Evolutionary conservation across 2,797 vertebrate genomes (phyloP), one percentile per base, ranked within the genome.

Genomic region (Fundulus diaphanus): DNA sequence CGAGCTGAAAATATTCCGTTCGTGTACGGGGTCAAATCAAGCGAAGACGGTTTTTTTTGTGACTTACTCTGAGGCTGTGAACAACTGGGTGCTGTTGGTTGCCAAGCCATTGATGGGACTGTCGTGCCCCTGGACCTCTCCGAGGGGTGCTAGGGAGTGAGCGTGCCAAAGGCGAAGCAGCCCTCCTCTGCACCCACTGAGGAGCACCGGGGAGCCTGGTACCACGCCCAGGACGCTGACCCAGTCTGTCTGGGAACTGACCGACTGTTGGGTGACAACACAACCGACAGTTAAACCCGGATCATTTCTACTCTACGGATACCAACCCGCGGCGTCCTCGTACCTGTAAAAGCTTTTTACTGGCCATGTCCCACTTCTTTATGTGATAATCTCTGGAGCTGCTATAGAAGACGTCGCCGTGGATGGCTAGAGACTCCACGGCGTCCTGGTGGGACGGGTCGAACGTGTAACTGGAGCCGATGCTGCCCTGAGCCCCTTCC

Each of bases 21-120:
- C 35, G 15, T 44, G 12, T 33, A 20, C 35, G 57, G 24, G n/a
- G 5, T 48, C 22, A n/a, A 2, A 5, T 46, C 0, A 31, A 33
- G 20, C 7, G n/a, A 2, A 24, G 22, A 24, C 24, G 27, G 65
- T n/a, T n/a, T n/a, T n/a, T n/a, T 77, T 0, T 8, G 48, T 27
- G 63, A 96, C 97, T 98, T 90, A 99, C 98, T 99, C 98, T 13
- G 98, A 95, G 68, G 97, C 98, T 33, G 97, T 98, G 91, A 99
- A 99, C 74, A 98, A 93, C 49, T 98, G 97, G 91, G 91, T 96
- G 87, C 96, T 94, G 92, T 99, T 99, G 80, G 96, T 94, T 77
- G 96, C 97, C 85, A 99, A 95, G 68, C 96, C 94, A 73, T 97
- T 99, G 86, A 99, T 97, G 8, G 98, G 97, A 84, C 96, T 97